These are phyloP conservation scores for Paraescarpia echinospica DNA, from an alignment of 1,140 invertebrate species.

Conservation along the genomic window DNA sequence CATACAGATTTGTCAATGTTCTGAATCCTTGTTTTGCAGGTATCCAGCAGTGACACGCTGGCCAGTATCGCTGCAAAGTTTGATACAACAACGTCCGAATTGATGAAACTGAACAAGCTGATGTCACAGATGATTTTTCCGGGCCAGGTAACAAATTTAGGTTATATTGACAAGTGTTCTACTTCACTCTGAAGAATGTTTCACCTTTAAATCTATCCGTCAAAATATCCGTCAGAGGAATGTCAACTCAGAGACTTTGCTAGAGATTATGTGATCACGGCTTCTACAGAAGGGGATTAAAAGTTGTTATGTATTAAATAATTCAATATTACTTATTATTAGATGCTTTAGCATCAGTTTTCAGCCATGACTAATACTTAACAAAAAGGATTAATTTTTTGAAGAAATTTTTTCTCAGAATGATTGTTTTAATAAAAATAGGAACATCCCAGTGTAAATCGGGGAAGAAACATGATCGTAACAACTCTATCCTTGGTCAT, in stretches of 20 bases:
- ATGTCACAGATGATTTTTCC: slow-evolving; percentile 81
- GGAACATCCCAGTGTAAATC: not conserved
- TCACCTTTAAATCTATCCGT: too few relatives aligned
- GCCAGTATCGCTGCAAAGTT: slow-evolving; percentile 92
- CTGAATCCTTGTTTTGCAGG: slow-evolving; percentile 35
- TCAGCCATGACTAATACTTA: not conserved
- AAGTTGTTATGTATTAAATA: not conserved
- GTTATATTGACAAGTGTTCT: not conserved
- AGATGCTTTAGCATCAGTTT: not conserved
- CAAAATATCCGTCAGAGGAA: not conserved
- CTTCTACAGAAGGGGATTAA: not conserved
- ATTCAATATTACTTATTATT: too few relatives aligned
- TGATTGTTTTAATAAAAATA: not conserved
- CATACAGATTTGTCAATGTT: not conserved
- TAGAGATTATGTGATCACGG: not conserved
- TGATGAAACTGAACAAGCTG: slow-evolving; percentile 91
- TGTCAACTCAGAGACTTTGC: not conserved
- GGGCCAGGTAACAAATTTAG: slow-evolving; percentile 73
- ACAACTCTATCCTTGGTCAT: not conserved
- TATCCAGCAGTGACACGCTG: slow-evolving; percentile 74
- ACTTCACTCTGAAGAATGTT: not conserved
- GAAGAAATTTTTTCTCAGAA: not conserved
- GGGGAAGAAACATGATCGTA: not conserved
- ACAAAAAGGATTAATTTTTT: not conserved
- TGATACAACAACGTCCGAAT: slow-evolving; percentile 95